Conservation (phyloP, 37 sponge, comb jelly and placozoan genomes). For the Axinella damicornis region DNA sequence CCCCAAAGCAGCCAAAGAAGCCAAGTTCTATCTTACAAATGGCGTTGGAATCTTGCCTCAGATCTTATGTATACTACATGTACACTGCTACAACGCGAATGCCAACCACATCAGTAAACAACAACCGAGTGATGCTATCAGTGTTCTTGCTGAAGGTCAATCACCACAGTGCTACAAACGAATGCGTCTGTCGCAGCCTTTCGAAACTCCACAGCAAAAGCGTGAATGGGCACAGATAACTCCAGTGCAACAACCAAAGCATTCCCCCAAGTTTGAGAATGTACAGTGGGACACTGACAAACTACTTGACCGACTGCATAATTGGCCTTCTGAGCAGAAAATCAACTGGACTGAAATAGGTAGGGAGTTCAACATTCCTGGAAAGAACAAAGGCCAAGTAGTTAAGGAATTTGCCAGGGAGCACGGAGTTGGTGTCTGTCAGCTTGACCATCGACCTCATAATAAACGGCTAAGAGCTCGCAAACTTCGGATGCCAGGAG, state of each 20-base stretch:
- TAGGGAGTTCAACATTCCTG: too few relatives aligned
- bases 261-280: conserved; percentile 41
- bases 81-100: too few relatives aligned
- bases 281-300: conserved; percentile 41
- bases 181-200: conserved; percentile 2
- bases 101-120: conserved; percentile 26
- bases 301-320: not conserved
- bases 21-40: too few relatives aligned
- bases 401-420: too few relatives aligned
- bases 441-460: too few relatives aligned
- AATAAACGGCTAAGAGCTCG: too few relatives aligned
- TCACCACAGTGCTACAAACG: conserved; percentile 20
- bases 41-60: too few relatives aligned
- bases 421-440: too few relatives aligned
- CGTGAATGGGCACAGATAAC: not conserved
- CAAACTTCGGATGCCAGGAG: conserved; percentile 6
- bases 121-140: conserved; percentile 1
- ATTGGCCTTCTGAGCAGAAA: conserved; percentile 23
- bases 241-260: conserved; percentile 2
- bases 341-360: too few relatives aligned
- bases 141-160: conserved; percentile 26
- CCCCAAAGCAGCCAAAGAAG: too few relatives aligned
- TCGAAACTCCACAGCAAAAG: conserved; percentile 14
- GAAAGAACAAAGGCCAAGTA: too few relatives aligned
- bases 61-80: too few relatives aligned